Conservation (phyloP, 2,113 vertebrate genomes). For the Chinchilla lanigera region DNA sequence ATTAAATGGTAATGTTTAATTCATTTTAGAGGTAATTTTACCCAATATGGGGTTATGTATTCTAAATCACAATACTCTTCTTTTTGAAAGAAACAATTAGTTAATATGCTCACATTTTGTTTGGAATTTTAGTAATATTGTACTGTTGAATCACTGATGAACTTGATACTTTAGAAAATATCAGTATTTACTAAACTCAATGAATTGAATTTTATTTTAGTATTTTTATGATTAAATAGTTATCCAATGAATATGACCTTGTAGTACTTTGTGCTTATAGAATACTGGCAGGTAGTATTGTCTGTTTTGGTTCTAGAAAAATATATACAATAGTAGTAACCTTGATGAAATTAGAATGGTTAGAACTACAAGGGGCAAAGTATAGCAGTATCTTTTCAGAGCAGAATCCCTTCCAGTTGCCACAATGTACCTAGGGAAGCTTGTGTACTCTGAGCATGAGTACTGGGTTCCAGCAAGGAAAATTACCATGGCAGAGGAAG, state of each 20-base stretch:
- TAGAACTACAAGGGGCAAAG: slow-evolving; percentile 50
- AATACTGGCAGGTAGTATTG: slow-evolving; percentile 62
- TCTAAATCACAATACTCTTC: slow-evolving; percentile 43
- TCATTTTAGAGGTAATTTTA: slow-evolving; percentile 69
- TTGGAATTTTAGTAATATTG: slow-evolving; percentile 52
- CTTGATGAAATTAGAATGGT: slow-evolving; percentile 38
- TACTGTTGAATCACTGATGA: background rate
- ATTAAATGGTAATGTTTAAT: slow-evolving; percentile 53
- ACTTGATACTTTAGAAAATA: slow-evolving; percentile 24
- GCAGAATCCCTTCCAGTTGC: slow-evolving; percentile 13
- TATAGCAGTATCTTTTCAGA: slow-evolving; percentile 52
- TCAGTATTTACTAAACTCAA: slow-evolving; percentile 44
- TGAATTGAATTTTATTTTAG: background rate
- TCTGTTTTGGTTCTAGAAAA: slow-evolving; percentile 61
- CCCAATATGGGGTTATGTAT: background rate
- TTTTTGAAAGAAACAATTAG: slow-evolving; percentile 62
- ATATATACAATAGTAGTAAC: slow-evolving; percentile 18
- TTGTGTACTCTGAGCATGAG: slow-evolving; percentile 1
- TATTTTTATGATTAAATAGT: slow-evolving; percentile 56
- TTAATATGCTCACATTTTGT: slow-evolving; percentile 53
- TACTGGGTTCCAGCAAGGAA: slow-evolving; percentile 45
- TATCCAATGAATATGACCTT: slow-evolving; percentile 60
- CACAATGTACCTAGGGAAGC: background rate
- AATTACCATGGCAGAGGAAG: slow-evolving; percentile 15
- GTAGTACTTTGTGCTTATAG: slow-evolving; percentile 65